Evolutionary conservation across 35 echinoderm and acorn worm species (phyloP).

Genomic region (Holothuria glaberrima): DNA sequence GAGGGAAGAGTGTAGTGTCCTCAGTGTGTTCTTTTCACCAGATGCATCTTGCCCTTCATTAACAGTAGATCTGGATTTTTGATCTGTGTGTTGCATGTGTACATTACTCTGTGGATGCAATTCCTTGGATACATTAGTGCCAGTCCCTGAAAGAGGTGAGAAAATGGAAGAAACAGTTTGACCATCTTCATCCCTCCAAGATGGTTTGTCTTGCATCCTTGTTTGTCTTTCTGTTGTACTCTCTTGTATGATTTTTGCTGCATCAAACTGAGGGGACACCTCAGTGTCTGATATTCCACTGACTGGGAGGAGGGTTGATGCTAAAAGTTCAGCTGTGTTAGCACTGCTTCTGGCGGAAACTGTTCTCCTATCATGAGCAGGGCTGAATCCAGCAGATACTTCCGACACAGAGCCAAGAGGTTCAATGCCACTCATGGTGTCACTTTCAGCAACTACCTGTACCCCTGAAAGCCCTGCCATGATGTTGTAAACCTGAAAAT

Average conservation of each 20-base stretch:
- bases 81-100: neutral
- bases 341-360: constrained; percentile 32
- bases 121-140: neutral
- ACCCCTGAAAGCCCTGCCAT: neutral
- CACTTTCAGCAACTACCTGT: constrained; percentile 1
- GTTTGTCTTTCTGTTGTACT: neutral
- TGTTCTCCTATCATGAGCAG: neutral
- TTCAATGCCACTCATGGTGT: constrained; percentile 51
- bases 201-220: no score
- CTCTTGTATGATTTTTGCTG: neutral
- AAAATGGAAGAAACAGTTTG: constrained; percentile 48
- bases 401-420: constrained; percentile 28
- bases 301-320: constrained; percentile 18
- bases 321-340: constrained; percentile 45
- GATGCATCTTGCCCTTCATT: no score
- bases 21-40: neutral
- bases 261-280: constrained; percentile 16
- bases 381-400: constrained; percentile 15
- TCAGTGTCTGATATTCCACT: constrained; percentile 19
- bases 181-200: constrained; percentile 20
- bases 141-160: constrained; percentile 32
- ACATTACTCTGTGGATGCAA: no score
- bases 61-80: no score
- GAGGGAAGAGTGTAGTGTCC: neutral
- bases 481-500: no score